Evolutionary conservation across 2,888 invertebrate genomes (phyloP), one percentile per base, ranked within the genome.

Genomic region (Vandiemenella viatica): DNA sequence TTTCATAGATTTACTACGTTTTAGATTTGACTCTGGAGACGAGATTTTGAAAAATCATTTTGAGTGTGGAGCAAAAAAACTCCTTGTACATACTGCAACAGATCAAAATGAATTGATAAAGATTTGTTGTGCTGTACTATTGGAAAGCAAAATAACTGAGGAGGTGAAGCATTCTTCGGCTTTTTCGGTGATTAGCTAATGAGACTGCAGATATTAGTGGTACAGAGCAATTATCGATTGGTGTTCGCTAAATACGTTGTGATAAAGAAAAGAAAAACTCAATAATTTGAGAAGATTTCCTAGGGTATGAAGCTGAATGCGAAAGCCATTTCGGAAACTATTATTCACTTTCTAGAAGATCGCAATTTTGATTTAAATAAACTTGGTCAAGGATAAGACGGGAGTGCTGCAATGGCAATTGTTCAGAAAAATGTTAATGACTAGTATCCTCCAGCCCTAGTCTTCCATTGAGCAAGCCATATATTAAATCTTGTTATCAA

Each of bases 191-290:
- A n/a, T 52, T 57, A 51, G 59, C 57, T 50, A 58, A 61, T 56
- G 58, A 59, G 54, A 59, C 57, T 51, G 56, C 57, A 43, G 59
- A 58, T 49, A 55, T 59, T 40, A 52, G 57, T 52, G 58, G 60
- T 19, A 56, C 50, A 52, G 55, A 61, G 54, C 60, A 59, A 53
- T 54, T 60, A 48, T 59, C 59, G 38, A 58, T 61, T 50, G 58
- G 46, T 13, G 46, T 42, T 46, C 32, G 46, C 45, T 45, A 26
- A 37, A 10, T 46, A 6, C 41, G 18, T 42, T 42, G 40, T 46
- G 46, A 40, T 41, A 16, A 46, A 19, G 20, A 38, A 5, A 16
- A 38, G 5, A 46, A 43, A 46, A 3, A 46, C 13, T 19, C 46
- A 37, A 46, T 40, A 46, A 46, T 46, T 41, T 46, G 32, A 5